phyloP scores from a whole-genome alignment of 2,797 vertebrate genomes.

The Cichlasoma orientale region DNA sequence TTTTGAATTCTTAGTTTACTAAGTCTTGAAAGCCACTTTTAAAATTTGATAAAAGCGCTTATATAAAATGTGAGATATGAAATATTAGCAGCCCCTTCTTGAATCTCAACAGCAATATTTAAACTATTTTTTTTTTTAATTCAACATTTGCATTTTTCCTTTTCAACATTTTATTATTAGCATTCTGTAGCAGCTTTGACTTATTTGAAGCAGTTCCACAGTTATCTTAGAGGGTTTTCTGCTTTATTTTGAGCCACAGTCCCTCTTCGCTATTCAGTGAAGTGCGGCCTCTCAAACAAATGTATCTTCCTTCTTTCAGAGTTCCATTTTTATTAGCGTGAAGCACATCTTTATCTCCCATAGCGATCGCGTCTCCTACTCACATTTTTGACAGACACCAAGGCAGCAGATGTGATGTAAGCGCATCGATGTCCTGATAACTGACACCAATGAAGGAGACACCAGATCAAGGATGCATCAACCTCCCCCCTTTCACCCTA shows the following conservation, averaged over 20 bases:
- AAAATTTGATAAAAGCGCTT: constrained; percentile 7
- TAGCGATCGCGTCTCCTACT: neutral
- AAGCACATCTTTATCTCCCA: neutral
- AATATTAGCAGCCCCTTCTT: constrained; percentile 11
- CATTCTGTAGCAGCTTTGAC: neutral
- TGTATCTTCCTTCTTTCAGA: neutral
- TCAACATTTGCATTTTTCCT: constrained; percentile 16
- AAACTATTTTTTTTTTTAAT: neutral
- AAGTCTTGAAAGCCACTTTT: constrained; percentile 5
- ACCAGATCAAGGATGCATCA: constrained; percentile 34
- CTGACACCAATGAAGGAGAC: constrained; percentile 7
- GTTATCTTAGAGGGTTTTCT: neutral
- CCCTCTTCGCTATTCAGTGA: neutral
- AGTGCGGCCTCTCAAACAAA: neutral
- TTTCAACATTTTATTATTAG: neutral
- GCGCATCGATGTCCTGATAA: neutral
- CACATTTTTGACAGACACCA: neutral
- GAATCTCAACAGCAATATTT: neutral
- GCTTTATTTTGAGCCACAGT: neutral
- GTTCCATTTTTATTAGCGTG: neutral
- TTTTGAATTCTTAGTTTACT: neutral
- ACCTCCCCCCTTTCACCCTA: constrained; percentile 4
- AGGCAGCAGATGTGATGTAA: constrained; percentile 2
- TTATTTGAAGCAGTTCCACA: neutral
- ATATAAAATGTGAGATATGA: constrained; percentile 6